Conservation (phyloP, 2,888 invertebrate genomes). For the Polydrusus pterygomalis region DNA sequence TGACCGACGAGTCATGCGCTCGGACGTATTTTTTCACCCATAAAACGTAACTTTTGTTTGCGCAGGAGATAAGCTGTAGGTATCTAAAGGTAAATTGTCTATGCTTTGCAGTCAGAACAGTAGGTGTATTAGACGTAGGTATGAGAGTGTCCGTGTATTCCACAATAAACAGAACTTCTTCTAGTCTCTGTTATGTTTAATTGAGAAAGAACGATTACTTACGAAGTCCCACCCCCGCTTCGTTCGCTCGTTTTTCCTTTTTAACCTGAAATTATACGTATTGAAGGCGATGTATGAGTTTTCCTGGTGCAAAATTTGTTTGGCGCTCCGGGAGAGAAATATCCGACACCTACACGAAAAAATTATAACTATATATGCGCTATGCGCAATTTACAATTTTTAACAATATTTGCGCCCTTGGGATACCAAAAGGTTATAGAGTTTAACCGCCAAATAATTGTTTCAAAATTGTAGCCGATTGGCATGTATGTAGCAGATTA, state of each 20-base stretch:
- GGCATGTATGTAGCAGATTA: neutral
- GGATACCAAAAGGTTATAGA: conserved; percentile 5
- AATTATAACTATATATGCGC: conserved; percentile 18
- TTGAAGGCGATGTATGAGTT: conserved; percentile 50
- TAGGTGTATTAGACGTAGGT: too few relatives aligned
- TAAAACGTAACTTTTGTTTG: too few relatives aligned
- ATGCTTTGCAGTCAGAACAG: too few relatives aligned
- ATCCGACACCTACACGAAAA: conserved; percentile 41
- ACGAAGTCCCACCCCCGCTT: conserved; percentile 15
- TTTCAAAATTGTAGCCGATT: neutral
- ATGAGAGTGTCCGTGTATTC: too few relatives aligned
- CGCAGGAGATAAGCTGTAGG: too few relatives aligned
- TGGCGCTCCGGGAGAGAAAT: conserved; percentile 41
- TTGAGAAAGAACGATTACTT: conserved; percentile 11
- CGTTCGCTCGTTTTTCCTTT: conserved; percentile 25
- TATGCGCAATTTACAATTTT: conserved; percentile 13
- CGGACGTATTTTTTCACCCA: too few relatives aligned
- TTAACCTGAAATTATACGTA: conserved; percentile 46
- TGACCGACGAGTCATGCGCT: too few relatives aligned
- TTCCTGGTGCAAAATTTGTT: conserved; percentile 47
- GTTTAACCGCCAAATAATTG: neutral
- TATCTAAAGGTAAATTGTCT: too few relatives aligned
- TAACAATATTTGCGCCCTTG: conserved; percentile 11
- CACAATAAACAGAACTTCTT: too few relatives aligned
- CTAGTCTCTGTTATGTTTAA: too few relatives aligned